Evolutionary conservation across 2,797 vertebrate species (phyloP).

Genomic region (Steatocranus sp.): DNA sequence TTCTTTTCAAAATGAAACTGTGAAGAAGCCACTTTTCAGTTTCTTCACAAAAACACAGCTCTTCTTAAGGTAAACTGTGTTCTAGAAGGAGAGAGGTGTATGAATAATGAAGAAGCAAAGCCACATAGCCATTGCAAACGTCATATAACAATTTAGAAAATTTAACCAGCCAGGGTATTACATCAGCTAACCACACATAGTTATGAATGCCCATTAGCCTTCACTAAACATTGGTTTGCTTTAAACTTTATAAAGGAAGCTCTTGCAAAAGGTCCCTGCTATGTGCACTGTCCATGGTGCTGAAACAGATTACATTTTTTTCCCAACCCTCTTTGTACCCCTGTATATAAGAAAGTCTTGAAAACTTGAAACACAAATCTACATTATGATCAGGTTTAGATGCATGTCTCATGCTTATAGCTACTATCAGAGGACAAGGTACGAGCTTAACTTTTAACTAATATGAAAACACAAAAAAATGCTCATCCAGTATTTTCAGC

Average conservation of each 20-base stretch:
- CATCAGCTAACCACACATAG: neutral
- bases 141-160: neutral
- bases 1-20: neutral
- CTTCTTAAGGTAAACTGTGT: neutral
- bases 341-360: neutral
- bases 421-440: neutral
- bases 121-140: neutral
- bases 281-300: conserved; percentile 63
- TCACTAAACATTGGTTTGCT: neutral
- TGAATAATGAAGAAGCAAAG: conserved; percentile 47
- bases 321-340: neutral
- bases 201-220: neutral
- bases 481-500: neutral
- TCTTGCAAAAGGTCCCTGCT: neutral
- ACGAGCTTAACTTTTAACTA: neutral
- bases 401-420: neutral
- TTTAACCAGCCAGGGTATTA: neutral
- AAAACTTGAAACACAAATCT: conserved; percentile 35
- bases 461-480: conserved; percentile 6
- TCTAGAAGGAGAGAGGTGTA: conserved; percentile 27
- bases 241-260: neutral
- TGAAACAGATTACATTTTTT: conserved; percentile 36
- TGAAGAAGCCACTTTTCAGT: neutral
- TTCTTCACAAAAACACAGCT: neutral
- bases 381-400: neutral